Conservation (phyloP, 2,797 vertebrate genomes). For the Danio aesculapii region DNA sequence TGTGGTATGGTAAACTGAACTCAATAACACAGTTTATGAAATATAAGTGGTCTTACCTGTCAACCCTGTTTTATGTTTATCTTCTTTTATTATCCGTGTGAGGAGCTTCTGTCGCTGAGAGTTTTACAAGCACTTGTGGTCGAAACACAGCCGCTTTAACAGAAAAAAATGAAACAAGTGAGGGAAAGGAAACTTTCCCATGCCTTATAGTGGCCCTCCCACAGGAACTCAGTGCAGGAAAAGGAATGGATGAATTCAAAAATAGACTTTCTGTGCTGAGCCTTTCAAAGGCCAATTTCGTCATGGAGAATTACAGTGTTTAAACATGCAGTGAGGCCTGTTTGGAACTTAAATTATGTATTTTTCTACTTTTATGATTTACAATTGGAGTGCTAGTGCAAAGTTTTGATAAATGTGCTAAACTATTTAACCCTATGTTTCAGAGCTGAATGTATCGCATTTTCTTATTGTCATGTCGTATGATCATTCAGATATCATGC, state of each 20-base stretch:
- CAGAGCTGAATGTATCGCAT: too few relatives aligned
- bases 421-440: too few relatives aligned
- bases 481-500: too few relatives aligned
- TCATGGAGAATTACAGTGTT: slow-evolving; percentile 49
- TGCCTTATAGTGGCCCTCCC: slow-evolving; percentile 74
- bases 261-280: slow-evolving; percentile 58
- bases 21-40: neutral
- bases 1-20: neutral
- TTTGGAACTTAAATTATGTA: neutral
- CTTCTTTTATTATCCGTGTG: slow-evolving; percentile 28
- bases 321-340: slow-evolving; percentile 5
- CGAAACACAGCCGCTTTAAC: slow-evolving; percentile 61
- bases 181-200: slow-evolving; percentile 78
- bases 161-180: slow-evolving; percentile 66
- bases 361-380: neutral
- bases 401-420: too few relatives aligned
- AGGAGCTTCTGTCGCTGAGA: slow-evolving; percentile 6
- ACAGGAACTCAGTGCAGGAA: slow-evolving; percentile 81
- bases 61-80: slow-evolving; percentile 45
- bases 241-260: slow-evolving; percentile 73
- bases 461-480: too few relatives aligned
- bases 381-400: too few relatives aligned
- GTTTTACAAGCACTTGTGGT: slow-evolving; percentile 26
- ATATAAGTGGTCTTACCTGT: slow-evolving; percentile 55
- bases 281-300: slow-evolving; percentile 41